phyloP scores from a whole-genome alignment of 2,113 vertebrate genomes.

The Cervus canadensis region DNA sequence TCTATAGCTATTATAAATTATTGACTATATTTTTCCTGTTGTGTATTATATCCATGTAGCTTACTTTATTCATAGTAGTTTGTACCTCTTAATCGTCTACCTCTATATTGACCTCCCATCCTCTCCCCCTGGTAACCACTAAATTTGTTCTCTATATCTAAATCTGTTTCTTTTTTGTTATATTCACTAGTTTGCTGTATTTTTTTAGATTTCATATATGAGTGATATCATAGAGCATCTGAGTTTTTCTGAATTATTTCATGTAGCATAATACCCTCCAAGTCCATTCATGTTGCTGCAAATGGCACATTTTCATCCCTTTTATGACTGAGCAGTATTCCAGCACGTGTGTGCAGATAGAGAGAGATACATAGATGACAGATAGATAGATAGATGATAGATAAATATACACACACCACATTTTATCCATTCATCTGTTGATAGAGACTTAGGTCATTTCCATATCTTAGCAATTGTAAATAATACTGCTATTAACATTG shows the following conservation, averaged over 20 bases:
- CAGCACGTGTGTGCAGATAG: background rate
- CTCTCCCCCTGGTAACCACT: too few species aligned
- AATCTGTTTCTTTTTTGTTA: background rate
- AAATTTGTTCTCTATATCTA: background rate
- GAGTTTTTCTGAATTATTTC: background rate
- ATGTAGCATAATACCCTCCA: background rate
- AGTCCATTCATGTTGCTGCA: background rate
- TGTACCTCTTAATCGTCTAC: background rate
- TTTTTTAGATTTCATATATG: background rate
- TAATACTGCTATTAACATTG: background rate
- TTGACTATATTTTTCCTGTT: background rate
- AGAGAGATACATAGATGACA: background rate
- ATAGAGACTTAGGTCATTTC: background rate
- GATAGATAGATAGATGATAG: background rate
- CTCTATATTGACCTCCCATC: background rate
- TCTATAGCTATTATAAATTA: background rate
- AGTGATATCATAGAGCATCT: background rate
- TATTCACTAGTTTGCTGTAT: background rate
- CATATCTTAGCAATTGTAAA: background rate
- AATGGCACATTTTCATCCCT: background rate
- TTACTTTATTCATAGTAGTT: background rate
- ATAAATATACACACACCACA: background rate
- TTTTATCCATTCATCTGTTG: background rate
- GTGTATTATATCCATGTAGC: background rate
- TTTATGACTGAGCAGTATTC: background rate